Base-by-base conservation (phyloP, 2,797 vertebrate genomes). In the Sebastes matsubarae region DNA sequence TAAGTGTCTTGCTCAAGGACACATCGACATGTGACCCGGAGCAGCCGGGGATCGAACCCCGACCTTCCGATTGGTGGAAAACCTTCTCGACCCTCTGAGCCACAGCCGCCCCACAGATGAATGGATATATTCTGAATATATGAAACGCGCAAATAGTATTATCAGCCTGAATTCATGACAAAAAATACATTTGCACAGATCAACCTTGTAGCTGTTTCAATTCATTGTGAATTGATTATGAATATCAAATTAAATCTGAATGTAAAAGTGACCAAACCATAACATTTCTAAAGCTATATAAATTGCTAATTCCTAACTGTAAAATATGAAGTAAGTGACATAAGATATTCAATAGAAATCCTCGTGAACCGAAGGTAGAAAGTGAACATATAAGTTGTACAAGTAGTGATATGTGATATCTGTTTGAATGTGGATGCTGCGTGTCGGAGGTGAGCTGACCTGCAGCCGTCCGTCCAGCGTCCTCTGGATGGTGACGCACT, bases 401-500 rank as follows among this genome's bases (percentile, higher is more conserved):
- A 32, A 32, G 32, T 32, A 32, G 32, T 32, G 32, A 32, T 32
- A 32, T 32, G 32, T 25, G 42, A 46, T 46, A 46, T 38, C 12
- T 16, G 42, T 6, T 18, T 46, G 42, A 46, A 46, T 36, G 29
- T 11, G 52, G 13, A 59, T 20, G 16, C 24, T 20, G 27, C 0
- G 6, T 59, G 18, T 42, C 4, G 1, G 4, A 13, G 38, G 12
- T 18, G 13, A 16, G 6, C 76, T 74, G 81, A 97, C 96, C 96
- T 97, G 96, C 69, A 97, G 91, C 52, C 96, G 87, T 55, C 96
- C 96, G 4, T 97, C 96, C 58, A 97, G 84, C 1, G 96, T 97
- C 85, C 96, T 95, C 91, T 97, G 96, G 66, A 97, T 97, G 80
- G 96, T 97, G 61, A 97, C 96, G 1, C 96, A 97, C 86, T 96